Conservation (phyloP, 2,888 invertebrate species). For the Seladonia tumulorum region DNA sequence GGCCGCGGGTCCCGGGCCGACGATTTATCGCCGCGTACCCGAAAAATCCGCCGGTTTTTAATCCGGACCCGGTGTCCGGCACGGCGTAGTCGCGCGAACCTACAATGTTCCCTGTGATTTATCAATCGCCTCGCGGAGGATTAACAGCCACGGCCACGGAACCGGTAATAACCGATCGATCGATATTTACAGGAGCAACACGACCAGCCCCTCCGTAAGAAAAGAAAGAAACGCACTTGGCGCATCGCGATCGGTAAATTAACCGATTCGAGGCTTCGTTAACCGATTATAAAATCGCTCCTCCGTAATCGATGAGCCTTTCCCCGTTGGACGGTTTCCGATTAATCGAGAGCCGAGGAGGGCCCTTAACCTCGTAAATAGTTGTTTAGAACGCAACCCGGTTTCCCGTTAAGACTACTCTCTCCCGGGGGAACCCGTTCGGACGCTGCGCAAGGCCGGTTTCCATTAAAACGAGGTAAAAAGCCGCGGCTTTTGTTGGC, state of each 20-base stretch:
- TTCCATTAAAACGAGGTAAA: constrained; percentile 41
- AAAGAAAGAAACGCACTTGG: neutral
- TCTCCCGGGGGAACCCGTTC: neutral
- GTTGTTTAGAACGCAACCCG: constrained; percentile 25
- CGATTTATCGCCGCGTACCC: constrained; percentile 53
- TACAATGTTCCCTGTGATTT: constrained; percentile 67
- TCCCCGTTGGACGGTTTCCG: neutral
- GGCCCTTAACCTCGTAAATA: constrained; percentile 45
- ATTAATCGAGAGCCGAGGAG: constrained; percentile 34
- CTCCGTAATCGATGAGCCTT: neutral
- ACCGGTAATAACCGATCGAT: constrained; percentile 63
- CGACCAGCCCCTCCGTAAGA: neutral
- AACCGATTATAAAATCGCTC: constrained; percentile 46
- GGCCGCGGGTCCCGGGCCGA: constrained; percentile 17
- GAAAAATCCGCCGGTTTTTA: constrained; percentile 61
- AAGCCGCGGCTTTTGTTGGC: constrained; percentile 45
- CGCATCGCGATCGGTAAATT: constrained; percentile 31
- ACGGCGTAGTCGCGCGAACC: constrained; percentile 60
- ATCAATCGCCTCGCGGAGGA: constrained; percentile 63
- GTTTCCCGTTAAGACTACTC: constrained; percentile 44
- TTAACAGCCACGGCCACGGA: constrained; percentile 46
- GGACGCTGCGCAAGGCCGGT: constrained; percentile 21
- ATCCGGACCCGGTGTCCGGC: constrained; percentile 41
- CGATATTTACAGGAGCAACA: constrained; percentile 40
- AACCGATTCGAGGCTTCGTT: constrained; percentile 18